A percentile compares a stretch with the other conserved stretches of the same genome.
phyloP scores from a whole-genome alignment of 2,113 vertebrate genomes.

The Gambusia affinis region DNA sequence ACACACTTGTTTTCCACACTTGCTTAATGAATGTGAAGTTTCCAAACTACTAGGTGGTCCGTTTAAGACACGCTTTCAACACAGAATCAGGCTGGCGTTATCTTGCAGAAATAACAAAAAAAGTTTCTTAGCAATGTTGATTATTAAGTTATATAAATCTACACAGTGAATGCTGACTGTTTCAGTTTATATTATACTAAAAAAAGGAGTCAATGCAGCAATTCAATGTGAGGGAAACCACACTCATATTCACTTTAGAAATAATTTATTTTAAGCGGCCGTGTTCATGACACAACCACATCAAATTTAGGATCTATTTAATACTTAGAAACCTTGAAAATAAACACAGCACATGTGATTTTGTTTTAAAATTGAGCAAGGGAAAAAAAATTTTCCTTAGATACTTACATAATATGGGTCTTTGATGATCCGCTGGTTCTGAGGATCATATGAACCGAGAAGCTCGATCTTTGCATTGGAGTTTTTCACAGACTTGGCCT shows the following conservation, averaged over 20 bases:
- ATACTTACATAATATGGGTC: slow-evolving; percentile 90
- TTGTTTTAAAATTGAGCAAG: not conserved
- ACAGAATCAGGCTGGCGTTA: not conserved
- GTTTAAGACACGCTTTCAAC: not conserved
- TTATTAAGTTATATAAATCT: not conserved
- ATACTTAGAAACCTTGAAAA: too few relatives aligned
- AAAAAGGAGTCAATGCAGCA: not conserved
- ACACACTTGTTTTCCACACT: not conserved
- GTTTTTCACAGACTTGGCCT: slow-evolving; percentile 83
- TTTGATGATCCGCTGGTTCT: slow-evolving; percentile 88
- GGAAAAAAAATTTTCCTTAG: not conserved
- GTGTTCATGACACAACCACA: too few relatives aligned
- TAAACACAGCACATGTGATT: not conserved
- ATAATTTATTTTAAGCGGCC: not conserved
- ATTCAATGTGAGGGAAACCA: not conserved
- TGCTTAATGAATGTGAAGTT: not conserved
- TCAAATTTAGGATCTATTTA: too few relatives aligned
- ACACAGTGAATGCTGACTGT: not conserved
- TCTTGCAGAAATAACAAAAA: not conserved
- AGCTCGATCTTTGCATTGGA: slow-evolving; percentile 86
- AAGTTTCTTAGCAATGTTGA: not conserved
- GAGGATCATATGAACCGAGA: slow-evolving; percentile 87
- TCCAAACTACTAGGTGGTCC: not conserved
- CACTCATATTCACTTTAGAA: not conserved
- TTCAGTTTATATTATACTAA: not conserved